Percentiles rank a stretch among this genome's conserved stretches.
Conservation (phyloP, 2,888 invertebrate species). For the Subacronicta megacephala region DNA sequence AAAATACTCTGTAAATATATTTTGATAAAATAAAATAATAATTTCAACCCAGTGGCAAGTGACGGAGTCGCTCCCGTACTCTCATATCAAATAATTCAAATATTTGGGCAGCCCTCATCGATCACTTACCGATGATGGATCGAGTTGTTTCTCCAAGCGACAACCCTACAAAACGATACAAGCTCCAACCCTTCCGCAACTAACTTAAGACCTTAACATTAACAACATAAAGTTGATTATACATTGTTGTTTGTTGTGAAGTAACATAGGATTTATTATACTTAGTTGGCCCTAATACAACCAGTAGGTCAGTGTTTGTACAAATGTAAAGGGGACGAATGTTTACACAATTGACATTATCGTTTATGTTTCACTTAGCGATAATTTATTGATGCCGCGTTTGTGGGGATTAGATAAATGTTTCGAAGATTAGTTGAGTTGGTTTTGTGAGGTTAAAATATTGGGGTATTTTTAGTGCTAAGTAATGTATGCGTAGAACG, state of each 20-base stretch:
- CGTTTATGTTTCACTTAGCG: slow-evolving; percentile 85
- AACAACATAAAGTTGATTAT: slow-evolving; percentile 30
- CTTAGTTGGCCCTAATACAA: slow-evolving; percentile 72
- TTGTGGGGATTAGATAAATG: slow-evolving; percentile 62
- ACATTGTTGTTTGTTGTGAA: background rate
- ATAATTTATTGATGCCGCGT: slow-evolving; percentile 80
- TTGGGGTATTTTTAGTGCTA: slow-evolving; percentile 37
- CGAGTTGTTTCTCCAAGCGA: slow-evolving; percentile 66
- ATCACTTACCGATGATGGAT: slow-evolving; percentile 87
- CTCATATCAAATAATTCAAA: slow-evolving; percentile 85
- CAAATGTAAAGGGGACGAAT: slow-evolving; percentile 77
- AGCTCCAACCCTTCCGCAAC: slow-evolving; percentile 2
- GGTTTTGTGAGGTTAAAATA: slow-evolving; percentile 34
- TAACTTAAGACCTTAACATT: slow-evolving; percentile 19
- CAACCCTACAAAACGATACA: slow-evolving; percentile 50
- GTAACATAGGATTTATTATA: slow-evolving; percentile 58
- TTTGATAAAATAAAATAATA: slow-evolving; percentile 51
- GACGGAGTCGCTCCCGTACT: slow-evolving; percentile 62
- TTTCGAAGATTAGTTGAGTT: slow-evolving; percentile 51
- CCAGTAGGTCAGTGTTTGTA: slow-evolving; percentile 80
- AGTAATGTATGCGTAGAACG: slow-evolving; percentile 10
- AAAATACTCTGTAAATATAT: slow-evolving; percentile 32
- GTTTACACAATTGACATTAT: slow-evolving; percentile 84
- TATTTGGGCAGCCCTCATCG: slow-evolving; percentile 86
- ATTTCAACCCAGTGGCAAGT: slow-evolving; percentile 67